These are phyloP conservation scores for Temnothorax curvispinosus DNA, from an alignment of 1,140 invertebrate species.

Conservation along the genomic window DNA sequence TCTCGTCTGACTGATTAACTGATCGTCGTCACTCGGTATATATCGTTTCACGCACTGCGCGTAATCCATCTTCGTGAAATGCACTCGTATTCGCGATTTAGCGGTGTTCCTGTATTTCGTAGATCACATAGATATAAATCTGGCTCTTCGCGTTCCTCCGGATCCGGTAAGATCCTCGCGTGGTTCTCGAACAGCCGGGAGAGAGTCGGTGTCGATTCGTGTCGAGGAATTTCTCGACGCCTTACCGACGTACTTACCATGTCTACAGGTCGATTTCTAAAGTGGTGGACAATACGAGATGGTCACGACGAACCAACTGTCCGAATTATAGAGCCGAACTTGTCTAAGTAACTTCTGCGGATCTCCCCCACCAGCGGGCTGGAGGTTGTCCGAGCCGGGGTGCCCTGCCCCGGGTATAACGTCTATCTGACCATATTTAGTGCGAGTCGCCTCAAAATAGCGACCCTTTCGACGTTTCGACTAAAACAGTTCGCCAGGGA, in stretches of 20 bases:
- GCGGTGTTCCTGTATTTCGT: background rate
- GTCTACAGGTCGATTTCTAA: conserved; percentile 77
- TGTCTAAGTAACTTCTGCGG: conserved; percentile 85
- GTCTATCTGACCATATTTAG: conserved; percentile 86
- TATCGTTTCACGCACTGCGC: conserved; percentile 36
- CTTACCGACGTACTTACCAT: conserved; percentile 79
- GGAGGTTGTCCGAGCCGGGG: conserved; percentile 75
- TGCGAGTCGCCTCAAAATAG: conserved; percentile 83
- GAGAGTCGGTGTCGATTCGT: background rate
- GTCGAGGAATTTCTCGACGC: background rate
- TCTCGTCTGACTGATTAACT: too few species aligned
- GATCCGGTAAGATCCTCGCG: background rate
- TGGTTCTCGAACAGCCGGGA: background rate
- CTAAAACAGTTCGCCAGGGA: conserved; percentile 81
- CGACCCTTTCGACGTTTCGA: conserved; percentile 79
- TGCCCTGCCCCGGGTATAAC: conserved; percentile 80
- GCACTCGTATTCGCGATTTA: conserved; percentile 21
- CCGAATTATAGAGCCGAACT: conserved; percentile 83
- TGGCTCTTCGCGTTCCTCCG: background rate
- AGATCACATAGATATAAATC: background rate
- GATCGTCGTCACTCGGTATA: conserved; percentile 47
- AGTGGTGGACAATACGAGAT: conserved; percentile 81
- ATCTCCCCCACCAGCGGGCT: conserved; percentile 79
- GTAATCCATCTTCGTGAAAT: conserved; percentile 34
- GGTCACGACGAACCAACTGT: conserved; percentile 85